Evolutionary conservation across 2,888 invertebrate species (phyloP).

Genomic region (Drosophila stalkeri): DNA sequence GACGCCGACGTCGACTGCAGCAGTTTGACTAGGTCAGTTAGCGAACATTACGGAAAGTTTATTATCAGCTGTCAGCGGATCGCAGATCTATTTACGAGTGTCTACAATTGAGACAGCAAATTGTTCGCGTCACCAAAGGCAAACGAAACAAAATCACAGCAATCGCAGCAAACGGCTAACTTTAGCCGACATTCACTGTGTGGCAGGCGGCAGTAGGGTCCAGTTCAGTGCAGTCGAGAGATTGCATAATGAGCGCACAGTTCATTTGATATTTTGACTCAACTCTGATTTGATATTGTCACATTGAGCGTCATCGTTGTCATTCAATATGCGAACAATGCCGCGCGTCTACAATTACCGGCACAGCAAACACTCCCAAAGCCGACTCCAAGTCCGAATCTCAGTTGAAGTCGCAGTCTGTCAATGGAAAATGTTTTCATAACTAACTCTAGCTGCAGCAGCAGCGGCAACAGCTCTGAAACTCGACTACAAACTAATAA

Average conservation of each 20-base stretch:
- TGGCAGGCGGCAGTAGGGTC: constrained; percentile 27
- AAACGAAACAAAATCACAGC: constrained; percentile 27
- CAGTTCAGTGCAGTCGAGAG: constrained; percentile 7
- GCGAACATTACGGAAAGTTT: constrained; percentile 23
- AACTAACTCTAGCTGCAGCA: constrained; percentile 37
- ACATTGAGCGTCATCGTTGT: constrained; percentile 54
- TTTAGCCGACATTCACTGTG: constrained; percentile 38
- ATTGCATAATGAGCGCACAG: constrained; percentile 65
- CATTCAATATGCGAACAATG: constrained; percentile 76
- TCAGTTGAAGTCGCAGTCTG: constrained; percentile 23
- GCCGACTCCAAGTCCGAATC: constrained; percentile 19
- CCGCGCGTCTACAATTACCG: constrained; percentile 67
- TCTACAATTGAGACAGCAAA: constrained; percentile 65
- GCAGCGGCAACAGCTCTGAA: constrained; percentile 31
- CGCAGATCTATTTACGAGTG: constrained; percentile 39
- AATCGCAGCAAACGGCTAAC: constrained; percentile 21
- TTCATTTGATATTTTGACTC: constrained; percentile 69
- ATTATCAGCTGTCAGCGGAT: constrained; percentile 60
- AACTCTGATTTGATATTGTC: constrained; percentile 71
- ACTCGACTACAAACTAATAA: constrained; percentile 47
- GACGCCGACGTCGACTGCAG: not conserved
- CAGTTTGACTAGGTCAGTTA: constrained; percentile 57
- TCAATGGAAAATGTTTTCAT: constrained; percentile 54
- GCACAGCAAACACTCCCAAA: constrained; percentile 1
- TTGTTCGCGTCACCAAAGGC: constrained; percentile 52